Evolutionary conservation across 2,113 vertebrate species (phyloP).

Genomic region (Natator depressus): DNA sequence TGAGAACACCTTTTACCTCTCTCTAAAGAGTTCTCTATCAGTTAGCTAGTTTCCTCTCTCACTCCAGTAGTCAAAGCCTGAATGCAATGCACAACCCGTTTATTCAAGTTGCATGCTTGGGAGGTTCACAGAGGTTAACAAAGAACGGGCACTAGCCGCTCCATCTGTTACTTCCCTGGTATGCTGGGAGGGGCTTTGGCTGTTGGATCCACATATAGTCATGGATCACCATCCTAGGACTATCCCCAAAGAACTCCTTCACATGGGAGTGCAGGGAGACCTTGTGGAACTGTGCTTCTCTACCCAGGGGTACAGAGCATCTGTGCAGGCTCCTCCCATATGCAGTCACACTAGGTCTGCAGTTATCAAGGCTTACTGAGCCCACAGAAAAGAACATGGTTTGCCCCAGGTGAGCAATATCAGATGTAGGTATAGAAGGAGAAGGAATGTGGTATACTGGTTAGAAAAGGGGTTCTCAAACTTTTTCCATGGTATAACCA

Average conservation of each 20-base stretch:
- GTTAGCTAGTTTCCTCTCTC: background rate
- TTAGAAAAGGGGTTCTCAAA: background rate
- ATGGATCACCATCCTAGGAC: background rate
- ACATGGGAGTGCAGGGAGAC: background rate
- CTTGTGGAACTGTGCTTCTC: accelerated
- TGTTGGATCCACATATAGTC: background rate
- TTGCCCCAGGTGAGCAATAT: background rate
- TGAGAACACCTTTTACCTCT: background rate
- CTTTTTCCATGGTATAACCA: background rate
- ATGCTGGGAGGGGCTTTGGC: background rate
- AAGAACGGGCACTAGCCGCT: background rate
- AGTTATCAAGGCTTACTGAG: background rate
- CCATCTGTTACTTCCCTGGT: background rate
- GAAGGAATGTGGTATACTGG: background rate
- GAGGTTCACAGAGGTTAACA: background rate
- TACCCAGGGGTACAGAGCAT: accelerated
- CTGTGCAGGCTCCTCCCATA: background rate
- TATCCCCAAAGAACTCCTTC: background rate
- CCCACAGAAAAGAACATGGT: background rate
- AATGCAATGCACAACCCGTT: background rate
- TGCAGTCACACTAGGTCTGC: background rate
- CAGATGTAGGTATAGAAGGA: background rate
- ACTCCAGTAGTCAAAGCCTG: background rate
- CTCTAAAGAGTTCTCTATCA: background rate
- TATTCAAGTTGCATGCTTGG: background rate